Percentiles rank a stretch among this genome's conserved stretches.
Conservation (phyloP, 2,888 invertebrate species). For the Euplagia quadripunctaria region DNA sequence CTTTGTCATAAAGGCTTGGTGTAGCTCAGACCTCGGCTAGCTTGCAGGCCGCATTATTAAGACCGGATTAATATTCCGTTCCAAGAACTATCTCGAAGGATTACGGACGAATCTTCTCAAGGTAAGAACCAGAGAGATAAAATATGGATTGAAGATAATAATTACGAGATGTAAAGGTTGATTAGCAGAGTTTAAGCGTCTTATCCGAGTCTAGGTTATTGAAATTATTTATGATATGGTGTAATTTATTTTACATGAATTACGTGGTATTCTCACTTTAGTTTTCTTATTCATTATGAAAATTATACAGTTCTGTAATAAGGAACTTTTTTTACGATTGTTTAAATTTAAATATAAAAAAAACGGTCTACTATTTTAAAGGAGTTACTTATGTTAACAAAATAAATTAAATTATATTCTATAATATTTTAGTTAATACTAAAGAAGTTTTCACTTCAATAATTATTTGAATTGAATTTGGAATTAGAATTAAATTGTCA, state of each 20-base stretch:
- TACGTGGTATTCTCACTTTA: no score
- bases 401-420: no score
- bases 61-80: constrained; percentile 50
- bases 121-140: constrained; percentile 25
- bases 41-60: constrained; percentile 47
- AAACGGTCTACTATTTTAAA: no score
- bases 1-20: constrained; percentile 44
- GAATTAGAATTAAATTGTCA: no score
- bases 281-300: no score
- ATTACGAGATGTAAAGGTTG: constrained; percentile 9
- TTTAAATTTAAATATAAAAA: no score
- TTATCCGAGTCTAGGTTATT: background rate
- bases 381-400: no score
- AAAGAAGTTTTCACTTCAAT: no score
- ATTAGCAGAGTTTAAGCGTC: constrained; percentile 7
- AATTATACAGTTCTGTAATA: no score
- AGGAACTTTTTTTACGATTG: no score
- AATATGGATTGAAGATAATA: constrained; percentile 10
- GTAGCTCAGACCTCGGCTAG: constrained; percentile 37
- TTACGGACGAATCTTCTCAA: constrained; percentile 47
- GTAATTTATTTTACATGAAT: background rate
- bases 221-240: background rate
- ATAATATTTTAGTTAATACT: no score
- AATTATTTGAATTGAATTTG: no score
- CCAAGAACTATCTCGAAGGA: constrained; percentile 43